Conservation (phyloP, 2,888 invertebrate species). For the Archips crataeganus region DNA sequence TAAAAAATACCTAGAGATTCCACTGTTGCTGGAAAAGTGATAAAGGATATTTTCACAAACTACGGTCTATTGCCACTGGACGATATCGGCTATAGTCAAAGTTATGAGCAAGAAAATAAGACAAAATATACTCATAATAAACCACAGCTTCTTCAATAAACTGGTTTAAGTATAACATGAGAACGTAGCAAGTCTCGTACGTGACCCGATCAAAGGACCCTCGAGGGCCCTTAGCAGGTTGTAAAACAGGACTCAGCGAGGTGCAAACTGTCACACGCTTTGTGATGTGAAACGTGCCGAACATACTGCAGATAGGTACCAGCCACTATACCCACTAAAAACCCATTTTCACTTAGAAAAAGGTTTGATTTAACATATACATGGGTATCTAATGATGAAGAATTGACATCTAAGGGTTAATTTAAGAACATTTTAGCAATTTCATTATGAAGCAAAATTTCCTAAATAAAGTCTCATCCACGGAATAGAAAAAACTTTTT, state of each 20-base stretch:
- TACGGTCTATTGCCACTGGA: not conserved
- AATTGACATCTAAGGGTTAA: too few species aligned
- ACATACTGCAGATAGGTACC: not conserved
- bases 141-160: not conserved
- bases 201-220: constrained; percentile 76
- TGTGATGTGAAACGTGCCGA: constrained; percentile 20
- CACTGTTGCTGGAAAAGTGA: not conserved
- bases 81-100: not conserved
- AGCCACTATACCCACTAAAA: too few species aligned
- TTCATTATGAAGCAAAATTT: too few species aligned
- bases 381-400: too few species aligned
- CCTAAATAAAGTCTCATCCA: too few species aligned
- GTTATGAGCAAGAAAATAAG: not conserved
- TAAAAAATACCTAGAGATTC: not conserved
- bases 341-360: too few species aligned
- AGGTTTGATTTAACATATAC: too few species aligned
- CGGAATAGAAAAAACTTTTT: too few species aligned
- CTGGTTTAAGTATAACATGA: not conserved
- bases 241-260: constrained; percentile 78
- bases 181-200: constrained; percentile 64
- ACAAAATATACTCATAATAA: not conserved
- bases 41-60: not conserved
- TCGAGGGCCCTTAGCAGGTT: constrained; percentile 72
- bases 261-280: constrained; percentile 66
- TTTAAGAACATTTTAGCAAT: too few species aligned